Evolutionary conservation across 2,888 invertebrate genomes (phyloP).

Genomic region (Digitonthophagus gazella): DNA sequence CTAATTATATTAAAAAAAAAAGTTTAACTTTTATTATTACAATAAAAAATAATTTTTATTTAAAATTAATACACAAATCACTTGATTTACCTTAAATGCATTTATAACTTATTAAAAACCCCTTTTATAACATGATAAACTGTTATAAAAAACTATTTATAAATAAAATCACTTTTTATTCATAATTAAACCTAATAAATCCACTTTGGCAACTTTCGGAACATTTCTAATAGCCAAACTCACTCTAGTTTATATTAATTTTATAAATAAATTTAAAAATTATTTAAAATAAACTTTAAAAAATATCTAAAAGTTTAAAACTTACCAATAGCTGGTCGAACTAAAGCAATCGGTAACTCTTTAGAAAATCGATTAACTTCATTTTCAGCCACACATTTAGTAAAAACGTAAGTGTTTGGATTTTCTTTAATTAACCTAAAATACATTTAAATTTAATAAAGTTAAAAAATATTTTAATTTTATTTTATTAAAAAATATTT

Average conservation of each 20-base stretch:
- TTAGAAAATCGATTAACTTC: constrained; percentile 64
- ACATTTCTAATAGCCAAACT: constrained; percentile 93
- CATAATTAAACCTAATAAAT: constrained; percentile 51
- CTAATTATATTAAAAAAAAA: neutral
- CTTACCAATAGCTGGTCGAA: constrained; percentile 80
- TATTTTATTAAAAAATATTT: neutral
- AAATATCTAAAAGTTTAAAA: too few relatives aligned
- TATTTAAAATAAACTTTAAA: too few relatives aligned
- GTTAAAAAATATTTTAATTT: neutral
- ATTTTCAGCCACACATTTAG: constrained; percentile 84
- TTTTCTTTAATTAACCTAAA: constrained; percentile 25
- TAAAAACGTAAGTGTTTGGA: constrained; percentile 82
- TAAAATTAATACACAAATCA: too few relatives aligned
- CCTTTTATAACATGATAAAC: constrained; percentile 7
- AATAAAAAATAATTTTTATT: too few relatives aligned
- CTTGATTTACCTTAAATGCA: too few relatives aligned
- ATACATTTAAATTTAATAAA: neutral
- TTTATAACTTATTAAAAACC: constrained; percentile 18
- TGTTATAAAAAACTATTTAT: constrained; percentile 12
- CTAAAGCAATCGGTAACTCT: constrained; percentile 72
- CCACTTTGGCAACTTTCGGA: constrained; percentile 79
- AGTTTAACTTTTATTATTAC: too few relatives aligned
- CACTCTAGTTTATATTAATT: constrained; percentile 74
- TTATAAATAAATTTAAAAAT: too few relatives aligned
- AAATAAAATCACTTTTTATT: constrained; percentile 18